A percentile compares a stretch with the other conserved stretches of the same genome.
Conservation (phyloP, 2,888 invertebrate genomes). For the Cabera pusaria region DNA sequence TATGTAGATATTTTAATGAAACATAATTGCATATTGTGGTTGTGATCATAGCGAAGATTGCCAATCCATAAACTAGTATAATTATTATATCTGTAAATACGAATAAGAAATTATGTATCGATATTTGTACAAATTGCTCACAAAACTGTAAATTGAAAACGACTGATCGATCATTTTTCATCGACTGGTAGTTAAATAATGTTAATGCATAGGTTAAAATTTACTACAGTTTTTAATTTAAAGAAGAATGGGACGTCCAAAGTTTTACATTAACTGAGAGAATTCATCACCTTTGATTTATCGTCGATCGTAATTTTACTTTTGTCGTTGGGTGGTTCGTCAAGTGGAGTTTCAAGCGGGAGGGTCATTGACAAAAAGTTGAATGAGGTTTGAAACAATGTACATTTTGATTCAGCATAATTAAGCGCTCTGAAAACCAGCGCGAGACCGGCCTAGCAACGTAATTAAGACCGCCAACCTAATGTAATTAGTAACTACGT, state of each 20-base stretch:
- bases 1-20: constrained; percentile 36
- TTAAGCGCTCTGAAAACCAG: too few species aligned
- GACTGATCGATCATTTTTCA: constrained; percentile 78
- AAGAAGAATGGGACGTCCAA: constrained; percentile 21
- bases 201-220: constrained; percentile 30
- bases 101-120: constrained; percentile 65
- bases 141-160: constrained; percentile 74
- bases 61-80: constrained; percentile 70
- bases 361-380: constrained; percentile 5
- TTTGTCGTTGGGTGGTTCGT: constrained; percentile 7
- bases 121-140: constrained; percentile 83
- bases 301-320: constrained; percentile 10
- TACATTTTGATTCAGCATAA: too few species aligned
- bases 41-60: constrained; percentile 79
- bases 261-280: constrained; percentile 10
- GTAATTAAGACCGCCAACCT: too few species aligned
- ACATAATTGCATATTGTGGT: constrained; percentile 76
- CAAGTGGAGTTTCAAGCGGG: constrained; percentile 3
- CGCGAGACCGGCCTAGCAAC: too few species aligned
- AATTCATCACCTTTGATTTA: constrained; percentile 16
- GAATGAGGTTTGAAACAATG: too few species aligned
- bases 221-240: constrained; percentile 12
- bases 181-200: constrained; percentile 73
- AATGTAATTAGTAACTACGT: too few species aligned
- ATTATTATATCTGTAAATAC: constrained; percentile 60